Conservation (phyloP, 2,113 vertebrate species). For the Synodontis membranacea region DNA sequence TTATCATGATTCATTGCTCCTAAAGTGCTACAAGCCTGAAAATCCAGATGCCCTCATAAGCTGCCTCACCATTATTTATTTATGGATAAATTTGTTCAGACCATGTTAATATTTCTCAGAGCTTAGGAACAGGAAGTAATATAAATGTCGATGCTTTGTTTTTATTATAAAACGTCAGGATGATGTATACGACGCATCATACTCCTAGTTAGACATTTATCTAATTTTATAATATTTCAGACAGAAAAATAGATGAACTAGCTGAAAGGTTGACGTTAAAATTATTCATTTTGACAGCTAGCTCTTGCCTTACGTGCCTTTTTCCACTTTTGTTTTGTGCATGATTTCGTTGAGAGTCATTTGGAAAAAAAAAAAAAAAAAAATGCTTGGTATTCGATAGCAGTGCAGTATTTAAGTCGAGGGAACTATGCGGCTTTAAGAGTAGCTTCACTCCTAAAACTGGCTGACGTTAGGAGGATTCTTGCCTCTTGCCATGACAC, state of each 20-base stretch:
- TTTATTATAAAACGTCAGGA: conserved; percentile 66
- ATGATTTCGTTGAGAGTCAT: neutral
- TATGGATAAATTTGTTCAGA: conserved; percentile 67
- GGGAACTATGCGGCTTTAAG: conserved; percentile 11
- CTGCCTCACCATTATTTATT: conserved; percentile 70
- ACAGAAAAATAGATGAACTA: conserved; percentile 13
- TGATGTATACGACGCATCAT: conserved; percentile 58
- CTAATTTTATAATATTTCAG: conserved; percentile 37
- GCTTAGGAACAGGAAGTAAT: conserved; percentile 63
- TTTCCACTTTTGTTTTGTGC: neutral
- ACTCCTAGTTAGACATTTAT: conserved; percentile 24
- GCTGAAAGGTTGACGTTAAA: neutral
- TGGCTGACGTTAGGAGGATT: conserved; percentile 16
- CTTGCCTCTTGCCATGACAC: neutral
- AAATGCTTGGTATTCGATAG: neutral
- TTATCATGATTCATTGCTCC: conserved; percentile 69
- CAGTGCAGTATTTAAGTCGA: conserved; percentile 32
- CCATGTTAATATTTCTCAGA: conserved; percentile 63
- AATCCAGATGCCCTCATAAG: conserved; percentile 68
- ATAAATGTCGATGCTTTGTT: conserved; percentile 59
- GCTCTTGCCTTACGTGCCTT: neutral
- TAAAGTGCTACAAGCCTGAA: conserved; percentile 59
- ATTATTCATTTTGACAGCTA: neutral
- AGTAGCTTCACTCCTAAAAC: conserved; percentile 28
- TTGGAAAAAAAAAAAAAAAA: too few species aligned